phyloP scores from a whole-genome alignment of 2,888 invertebrate genomes.

The Drosophila anceps region DNA sequence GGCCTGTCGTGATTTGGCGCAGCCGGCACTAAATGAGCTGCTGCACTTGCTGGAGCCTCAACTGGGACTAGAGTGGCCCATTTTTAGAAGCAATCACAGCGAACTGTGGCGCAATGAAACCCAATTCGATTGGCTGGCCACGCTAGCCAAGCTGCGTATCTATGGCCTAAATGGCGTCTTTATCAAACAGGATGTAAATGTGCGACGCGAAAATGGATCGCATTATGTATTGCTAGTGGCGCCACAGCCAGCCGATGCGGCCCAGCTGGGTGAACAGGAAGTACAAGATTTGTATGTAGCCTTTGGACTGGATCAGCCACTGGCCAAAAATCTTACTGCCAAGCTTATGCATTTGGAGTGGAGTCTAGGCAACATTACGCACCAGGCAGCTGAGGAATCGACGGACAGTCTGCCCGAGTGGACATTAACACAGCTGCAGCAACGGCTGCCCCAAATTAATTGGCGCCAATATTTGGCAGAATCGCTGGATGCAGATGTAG shows the following conservation, averaged over 20 bases:
- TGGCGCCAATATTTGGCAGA: conserved; percentile 69
- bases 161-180: conserved; percentile 75
- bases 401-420: conserved; percentile 31
- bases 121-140: conserved; percentile 73
- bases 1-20: conserved; percentile 59
- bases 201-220: conserved; percentile 67
- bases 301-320: conserved; percentile 67
- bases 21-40: conserved; percentile 67
- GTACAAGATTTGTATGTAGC: conserved; percentile 51
- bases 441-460: conserved; percentile 60
- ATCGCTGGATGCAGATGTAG: conserved; percentile 33
- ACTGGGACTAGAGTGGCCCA: conserved; percentile 74
- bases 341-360: conserved; percentile 63
- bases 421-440: conserved; percentile 54
- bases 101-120: conserved; percentile 66
- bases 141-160: conserved; percentile 62
- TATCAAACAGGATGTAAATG: conserved; percentile 69
- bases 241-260: conserved; percentile 47
- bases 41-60: conserved; percentile 60
- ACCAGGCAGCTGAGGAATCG: conserved; percentile 3
- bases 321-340: conserved; percentile 48
- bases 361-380: conserved; percentile 56
- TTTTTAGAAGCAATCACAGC: conserved; percentile 65
- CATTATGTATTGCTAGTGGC: conserved; percentile 68
- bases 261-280: conserved; percentile 31